These are phyloP conservation scores for Myodes glareolus DNA, from an alignment of 2,113 vertebrate species.

Conservation along the genomic window DNA sequence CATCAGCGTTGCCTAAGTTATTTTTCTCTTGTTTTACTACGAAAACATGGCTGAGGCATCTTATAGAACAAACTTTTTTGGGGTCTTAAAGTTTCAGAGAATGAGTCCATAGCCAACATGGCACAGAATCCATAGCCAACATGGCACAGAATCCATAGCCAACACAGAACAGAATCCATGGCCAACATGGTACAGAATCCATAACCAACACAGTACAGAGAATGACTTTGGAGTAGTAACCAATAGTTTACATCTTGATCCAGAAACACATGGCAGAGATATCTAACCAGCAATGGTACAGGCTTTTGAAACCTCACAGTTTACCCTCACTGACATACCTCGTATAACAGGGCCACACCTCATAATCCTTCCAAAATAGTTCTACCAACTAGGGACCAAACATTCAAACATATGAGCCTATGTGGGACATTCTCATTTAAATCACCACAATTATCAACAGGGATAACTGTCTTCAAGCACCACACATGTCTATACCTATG, in stretches of 20 bases:
- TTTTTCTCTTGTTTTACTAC: neutral
- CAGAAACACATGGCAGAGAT: neutral
- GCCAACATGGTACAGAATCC: neutral
- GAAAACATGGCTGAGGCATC: neutral
- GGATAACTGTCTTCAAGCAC: constrained; percentile 29
- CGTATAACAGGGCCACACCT: neutral
- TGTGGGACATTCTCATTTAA: neutral
- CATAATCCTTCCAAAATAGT: neutral
- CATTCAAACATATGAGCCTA: neutral
- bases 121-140: neutral
- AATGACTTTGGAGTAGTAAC: neutral
- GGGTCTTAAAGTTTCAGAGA: neutral
- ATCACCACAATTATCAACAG: constrained; percentile 13
- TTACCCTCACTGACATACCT: neutral
- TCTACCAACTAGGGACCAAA: neutral
- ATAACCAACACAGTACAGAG: neutral
- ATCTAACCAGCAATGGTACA: neutral
- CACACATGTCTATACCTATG: neutral
- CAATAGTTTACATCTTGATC: neutral
- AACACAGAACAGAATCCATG: neutral
- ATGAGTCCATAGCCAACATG: neutral
- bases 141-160: neutral
- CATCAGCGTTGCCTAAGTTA: neutral
- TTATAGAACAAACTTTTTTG: neutral
- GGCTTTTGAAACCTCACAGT: neutral